Evolutionary conservation across 2,888 invertebrate genomes (phyloP).

Genomic region (Caenorhabditis uteleia): DNA sequence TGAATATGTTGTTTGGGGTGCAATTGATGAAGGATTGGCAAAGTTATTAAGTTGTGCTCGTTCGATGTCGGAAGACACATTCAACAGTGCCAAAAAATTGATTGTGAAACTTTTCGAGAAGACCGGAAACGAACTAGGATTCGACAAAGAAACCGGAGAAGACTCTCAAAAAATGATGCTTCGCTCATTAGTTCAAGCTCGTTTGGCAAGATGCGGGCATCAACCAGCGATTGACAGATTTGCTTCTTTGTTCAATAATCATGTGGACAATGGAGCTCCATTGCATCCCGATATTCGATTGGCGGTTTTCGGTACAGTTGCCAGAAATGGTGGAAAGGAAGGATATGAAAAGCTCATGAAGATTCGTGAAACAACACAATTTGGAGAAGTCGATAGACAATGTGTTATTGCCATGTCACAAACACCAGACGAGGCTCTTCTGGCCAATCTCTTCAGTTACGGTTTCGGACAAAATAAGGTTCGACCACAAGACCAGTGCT

Average conservation of each 20-base stretch:
- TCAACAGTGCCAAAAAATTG: constrained; percentile 45
- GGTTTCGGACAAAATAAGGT: constrained; percentile 61
- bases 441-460: constrained; percentile 57
- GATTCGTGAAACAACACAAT: constrained; percentile 56
- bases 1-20: constrained; percentile 90
- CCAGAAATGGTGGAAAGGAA: constrained; percentile 47
- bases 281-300: constrained; percentile 59
- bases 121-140: constrained; percentile 54
- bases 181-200: constrained; percentile 49
- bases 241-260: constrained; percentile 49
- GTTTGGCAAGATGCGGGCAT: constrained; percentile 58
- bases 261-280: constrained; percentile 48
- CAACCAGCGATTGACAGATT: constrained; percentile 56
- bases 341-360: constrained; percentile 47
- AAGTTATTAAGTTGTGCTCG: constrained; percentile 14
- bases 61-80: constrained; percentile 20
- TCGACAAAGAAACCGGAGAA: constrained; percentile 55
- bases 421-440: constrained; percentile 33
- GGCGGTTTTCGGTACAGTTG: constrained; percentile 48
- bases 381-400: constrained; percentile 59
- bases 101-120: constrained; percentile 55
- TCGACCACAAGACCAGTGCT: constrained; percentile 59
- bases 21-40: constrained; percentile 33
- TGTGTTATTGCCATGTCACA: constrained; percentile 55
- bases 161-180: constrained; percentile 51